Evolutionary conservation across 2,113 vertebrate genomes (phyloP), one percentile per base, ranked within the genome.

Genomic region (Castor canadensis): DNA sequence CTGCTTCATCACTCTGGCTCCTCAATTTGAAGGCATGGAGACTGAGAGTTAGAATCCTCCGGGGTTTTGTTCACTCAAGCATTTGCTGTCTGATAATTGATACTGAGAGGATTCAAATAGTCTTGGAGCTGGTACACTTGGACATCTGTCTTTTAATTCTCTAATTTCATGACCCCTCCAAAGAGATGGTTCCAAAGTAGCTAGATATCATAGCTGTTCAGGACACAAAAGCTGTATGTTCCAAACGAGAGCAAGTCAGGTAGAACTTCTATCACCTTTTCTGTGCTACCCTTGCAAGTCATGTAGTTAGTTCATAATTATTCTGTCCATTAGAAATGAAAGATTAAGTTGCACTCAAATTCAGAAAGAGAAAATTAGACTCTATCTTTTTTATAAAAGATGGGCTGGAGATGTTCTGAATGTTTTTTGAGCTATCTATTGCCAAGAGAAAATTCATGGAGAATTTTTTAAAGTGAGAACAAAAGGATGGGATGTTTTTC

Each of bases 11-110:
- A 11, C 7, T 60, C 58, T 45, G 22, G 10, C 13, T n/a, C 5
- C 22, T n/a, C 26, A 0, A 0, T 6, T 10, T 13, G 20, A 22
- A 60, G n/a, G 2, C 16, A 9, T 11, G 45, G 19, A 32, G 49
- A 28, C 15, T 10, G 30, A 52, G 20, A 1, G 1, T 1, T 35
- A 22, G 26, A 40, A 28, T 38, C 6, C 66, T 35, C 7, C 2
- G 13, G 15, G 43, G 1, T 4, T 6, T 76, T 2, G 1, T 3
- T 82, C 56, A 22, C 28, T 15, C 30, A 1, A 1, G 22, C 6
- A 6, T 52, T n/a, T 30, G 24, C 10, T 30, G 6, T 52, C 5
- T 28, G 32, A 38, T 3, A n/a, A 28, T 19, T 26, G 64, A 16
- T 67, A n/a, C 22, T 7, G 47, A 56, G 32, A 22, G 5, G 30